phyloP scores from a whole-genome alignment of 2,113 vertebrate species.

The Pycnonotus jocosus region DNA sequence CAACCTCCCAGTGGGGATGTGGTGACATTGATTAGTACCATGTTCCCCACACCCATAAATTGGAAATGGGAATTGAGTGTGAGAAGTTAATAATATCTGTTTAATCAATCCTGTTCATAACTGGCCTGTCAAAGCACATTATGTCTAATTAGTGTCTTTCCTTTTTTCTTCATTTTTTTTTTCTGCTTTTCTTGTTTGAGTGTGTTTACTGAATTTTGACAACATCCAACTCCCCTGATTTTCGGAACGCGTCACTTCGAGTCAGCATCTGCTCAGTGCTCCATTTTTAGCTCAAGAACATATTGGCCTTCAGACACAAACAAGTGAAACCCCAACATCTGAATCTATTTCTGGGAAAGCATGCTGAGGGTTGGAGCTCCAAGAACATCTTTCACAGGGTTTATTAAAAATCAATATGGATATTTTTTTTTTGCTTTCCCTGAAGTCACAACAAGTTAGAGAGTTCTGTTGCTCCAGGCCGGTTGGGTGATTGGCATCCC shows the following conservation, averaged over 20 bases:
- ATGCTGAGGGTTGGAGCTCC: not conserved
- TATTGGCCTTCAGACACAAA: slow-evolving; percentile 29
- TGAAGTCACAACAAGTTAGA: not conserved
- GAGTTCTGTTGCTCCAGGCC: not conserved
- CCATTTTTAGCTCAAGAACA: slow-evolving; percentile 58
- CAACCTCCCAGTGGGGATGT: fast-evolving
- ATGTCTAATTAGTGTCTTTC: not conserved
- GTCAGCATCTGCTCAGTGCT: slow-evolving; percentile 47
- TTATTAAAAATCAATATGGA: not conserved
- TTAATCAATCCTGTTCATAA: not conserved
- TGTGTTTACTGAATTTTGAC: slow-evolving; percentile 3
- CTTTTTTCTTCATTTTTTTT: not conserved
- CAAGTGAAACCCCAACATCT: not conserved
- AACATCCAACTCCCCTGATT: not conserved
- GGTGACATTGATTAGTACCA: not conserved
- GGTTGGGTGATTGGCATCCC: not conserved
- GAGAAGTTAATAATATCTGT: not conserved
- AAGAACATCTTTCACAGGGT: not conserved
- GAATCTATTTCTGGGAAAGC: not conserved
- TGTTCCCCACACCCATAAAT: not conserved
- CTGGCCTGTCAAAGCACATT: not conserved
- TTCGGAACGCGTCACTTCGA: not conserved
- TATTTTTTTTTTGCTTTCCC: not conserved
- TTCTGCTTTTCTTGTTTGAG: not conserved
- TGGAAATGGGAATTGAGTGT: not conserved